Percentiles rank a stretch among this genome's conserved stretches.
Evolutionary conservation across 2,113 vertebrate species (phyloP).

Genomic region (Silurus glanis): DNA sequence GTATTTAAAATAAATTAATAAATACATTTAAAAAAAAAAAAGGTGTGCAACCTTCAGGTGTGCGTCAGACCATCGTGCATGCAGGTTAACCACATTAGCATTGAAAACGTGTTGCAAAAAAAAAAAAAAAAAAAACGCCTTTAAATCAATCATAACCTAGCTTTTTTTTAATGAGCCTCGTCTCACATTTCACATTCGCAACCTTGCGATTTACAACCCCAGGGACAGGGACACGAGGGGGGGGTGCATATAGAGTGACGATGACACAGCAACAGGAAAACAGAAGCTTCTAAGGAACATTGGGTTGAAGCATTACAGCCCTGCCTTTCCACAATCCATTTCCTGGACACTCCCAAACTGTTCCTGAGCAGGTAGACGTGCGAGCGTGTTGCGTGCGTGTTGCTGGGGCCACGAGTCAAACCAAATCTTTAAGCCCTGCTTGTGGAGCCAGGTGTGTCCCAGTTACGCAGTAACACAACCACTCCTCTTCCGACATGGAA

Average conservation of each 20-base stretch:
- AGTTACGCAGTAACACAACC: conserved; percentile 45
- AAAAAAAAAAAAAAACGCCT: not conserved
- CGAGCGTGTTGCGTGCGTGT: conserved; percentile 35
- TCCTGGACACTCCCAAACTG: conserved; percentile 44
- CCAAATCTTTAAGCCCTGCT: conserved; percentile 19
- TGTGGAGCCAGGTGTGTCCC: conserved; percentile 45
- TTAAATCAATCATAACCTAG: not conserved
- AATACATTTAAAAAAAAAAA: not conserved
- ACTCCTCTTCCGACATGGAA: conserved; percentile 42
- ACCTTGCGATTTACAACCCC: not conserved
- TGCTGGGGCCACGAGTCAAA: conserved; percentile 20
- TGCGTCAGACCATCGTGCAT: not conserved
- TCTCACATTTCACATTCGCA: not conserved
- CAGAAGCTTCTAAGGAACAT: conserved; percentile 20
- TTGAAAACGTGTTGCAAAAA: not conserved
- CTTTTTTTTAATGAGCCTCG: not conserved
- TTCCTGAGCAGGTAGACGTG: conserved; percentile 23
- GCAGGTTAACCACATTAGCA: too few relatives aligned
- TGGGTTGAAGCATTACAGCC: conserved; percentile 8
- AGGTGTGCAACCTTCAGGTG: not conserved
- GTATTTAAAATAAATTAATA: too few relatives aligned
- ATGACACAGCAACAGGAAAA: conserved; percentile 31
- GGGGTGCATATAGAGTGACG: not conserved
- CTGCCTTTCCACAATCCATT: conserved; percentile 26
- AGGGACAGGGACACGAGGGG: too few relatives aligned